Percentiles rank a stretch among this genome's conserved stretches.
Conservation (phyloP, 2,888 invertebrate genomes). For the Gonocerus acuteangulatus region DNA sequence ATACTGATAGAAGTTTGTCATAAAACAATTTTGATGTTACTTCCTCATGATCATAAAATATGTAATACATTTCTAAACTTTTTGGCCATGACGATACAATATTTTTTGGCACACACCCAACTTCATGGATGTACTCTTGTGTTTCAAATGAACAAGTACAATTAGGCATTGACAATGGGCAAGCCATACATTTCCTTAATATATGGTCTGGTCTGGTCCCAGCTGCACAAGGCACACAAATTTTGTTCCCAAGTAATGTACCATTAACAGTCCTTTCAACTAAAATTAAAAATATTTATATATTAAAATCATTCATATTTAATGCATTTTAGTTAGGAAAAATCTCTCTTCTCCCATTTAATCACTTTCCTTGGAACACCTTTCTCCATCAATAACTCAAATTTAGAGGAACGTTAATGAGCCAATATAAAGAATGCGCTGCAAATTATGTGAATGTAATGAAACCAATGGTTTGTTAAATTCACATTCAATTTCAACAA, state of each 20-base stretch:
- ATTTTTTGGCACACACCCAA: slow-evolving; percentile 27
- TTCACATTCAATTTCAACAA: too few relatives aligned
- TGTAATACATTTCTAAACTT: slow-evolving; percentile 27
- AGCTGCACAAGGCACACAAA: slow-evolving; percentile 22
- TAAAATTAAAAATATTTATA: slow-evolving; percentile 4
- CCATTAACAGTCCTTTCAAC: slow-evolving; percentile 30
- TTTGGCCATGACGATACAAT: slow-evolving; percentile 7
- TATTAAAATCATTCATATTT: not conserved
- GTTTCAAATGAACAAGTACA: slow-evolving; percentile 22
- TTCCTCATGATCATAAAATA: slow-evolving; percentile 15
- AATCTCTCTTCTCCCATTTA: too few relatives aligned
- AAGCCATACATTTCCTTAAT: slow-evolving; percentile 21
- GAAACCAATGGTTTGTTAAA: too few relatives aligned
- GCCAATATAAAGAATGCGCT: too few relatives aligned
- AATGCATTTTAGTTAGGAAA: not conserved
- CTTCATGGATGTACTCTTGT: slow-evolving; percentile 17
- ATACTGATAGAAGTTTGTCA: slow-evolving; percentile 19
- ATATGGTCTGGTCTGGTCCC: slow-evolving; percentile 27
- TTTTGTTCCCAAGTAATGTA: slow-evolving; percentile 6
- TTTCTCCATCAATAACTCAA: too few relatives aligned
- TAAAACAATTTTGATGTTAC: slow-evolving; percentile 22
- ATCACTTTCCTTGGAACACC: too few relatives aligned
- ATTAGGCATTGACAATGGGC: slow-evolving; percentile 24
- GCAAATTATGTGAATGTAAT: too few relatives aligned
- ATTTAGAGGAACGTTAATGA: too few relatives aligned